Percentiles rank a stretch among this genome's conserved stretches.
phyloP scores from a whole-genome alignment of 2,888 invertebrate genomes.

The Chalcis sispes region DNA sequence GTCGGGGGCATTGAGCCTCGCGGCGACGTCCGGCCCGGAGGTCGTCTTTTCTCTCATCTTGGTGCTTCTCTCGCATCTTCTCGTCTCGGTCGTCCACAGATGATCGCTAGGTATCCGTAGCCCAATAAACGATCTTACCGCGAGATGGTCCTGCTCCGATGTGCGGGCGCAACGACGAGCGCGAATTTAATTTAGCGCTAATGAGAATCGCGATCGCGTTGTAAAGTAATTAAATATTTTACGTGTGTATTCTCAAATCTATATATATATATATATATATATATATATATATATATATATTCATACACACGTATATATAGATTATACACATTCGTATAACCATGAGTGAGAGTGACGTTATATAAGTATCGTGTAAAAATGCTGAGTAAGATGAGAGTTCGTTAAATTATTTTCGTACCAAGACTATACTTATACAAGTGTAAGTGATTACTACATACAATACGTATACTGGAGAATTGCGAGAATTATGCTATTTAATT shows the following conservation, averaged over 20 bases:
- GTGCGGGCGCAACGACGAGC: too few relatives aligned
- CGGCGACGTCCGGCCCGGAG: constrained; percentile 61
- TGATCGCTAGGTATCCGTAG: constrained; percentile 62
- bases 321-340: constrained; percentile 17
- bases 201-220: too few relatives aligned
- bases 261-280: too few relatives aligned
- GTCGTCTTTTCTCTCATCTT: constrained; percentile 65
- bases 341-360: constrained; percentile 12
- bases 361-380: constrained; percentile 32
- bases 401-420: constrained; percentile 56
- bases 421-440: constrained; percentile 41
- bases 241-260: background rate
- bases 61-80: constrained; percentile 63
- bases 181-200: too few relatives aligned
- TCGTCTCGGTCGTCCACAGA: constrained; percentile 67
- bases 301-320: constrained; percentile 17
- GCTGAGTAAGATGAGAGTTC: constrained; percentile 2
- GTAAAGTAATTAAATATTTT: too few relatives aligned
- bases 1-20: constrained; percentile 62
- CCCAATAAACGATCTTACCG: background rate
- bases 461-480: constrained; percentile 28
- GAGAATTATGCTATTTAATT: background rate
- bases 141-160: background rate
- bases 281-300: background rate
- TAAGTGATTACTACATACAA: constrained; percentile 39